phyloP scores from a whole-genome alignment of 2,888 invertebrate genomes.

The Ceraclea dissimilis region DNA sequence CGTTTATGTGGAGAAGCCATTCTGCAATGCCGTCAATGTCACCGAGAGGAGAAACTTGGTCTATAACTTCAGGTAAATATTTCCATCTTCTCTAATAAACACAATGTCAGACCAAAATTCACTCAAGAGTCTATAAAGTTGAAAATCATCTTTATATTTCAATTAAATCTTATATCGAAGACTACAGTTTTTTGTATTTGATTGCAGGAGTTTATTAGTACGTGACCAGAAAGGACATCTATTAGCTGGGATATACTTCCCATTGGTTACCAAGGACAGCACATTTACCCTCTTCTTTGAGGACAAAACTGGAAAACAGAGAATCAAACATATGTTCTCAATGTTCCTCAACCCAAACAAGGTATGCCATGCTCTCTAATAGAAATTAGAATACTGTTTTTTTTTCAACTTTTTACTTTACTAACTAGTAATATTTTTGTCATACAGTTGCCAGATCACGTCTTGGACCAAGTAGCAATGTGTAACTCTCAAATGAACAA shows the following conservation, averaged over 20 bases:
- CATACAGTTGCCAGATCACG: conserved; percentile 57
- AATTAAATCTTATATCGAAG: too few species aligned
- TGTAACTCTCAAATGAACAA: conserved; percentile 70
- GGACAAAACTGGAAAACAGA: conserved; percentile 57
- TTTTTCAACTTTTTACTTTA: too few species aligned
- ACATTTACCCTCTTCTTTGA: conserved; percentile 75
- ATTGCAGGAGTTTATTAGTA: conserved; percentile 61
- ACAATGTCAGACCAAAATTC: too few species aligned
- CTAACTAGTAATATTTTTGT: too few species aligned
- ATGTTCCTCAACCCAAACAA: conserved; percentile 53
- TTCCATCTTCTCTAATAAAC: not conserved
- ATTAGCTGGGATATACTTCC: conserved; percentile 79
- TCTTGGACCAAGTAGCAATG: conserved; percentile 53
- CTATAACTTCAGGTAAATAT: conserved; percentile 60
- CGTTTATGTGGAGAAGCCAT: conserved; percentile 72
- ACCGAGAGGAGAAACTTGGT: conserved; percentile 85
- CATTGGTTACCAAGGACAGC: conserved; percentile 55
- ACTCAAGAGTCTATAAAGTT: too few species aligned
- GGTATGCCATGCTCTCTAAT: conserved; percentile 38
- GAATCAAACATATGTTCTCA: conserved; percentile 69
- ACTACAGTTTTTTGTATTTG: not conserved
- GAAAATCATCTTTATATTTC: too few species aligned
- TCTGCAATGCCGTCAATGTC: conserved; percentile 72
- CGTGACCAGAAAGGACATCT: conserved; percentile 79
- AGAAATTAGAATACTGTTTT: not conserved